phyloP scores from a whole-genome alignment of 2,113 vertebrate genomes.

The Taxidea taxus region DNA sequence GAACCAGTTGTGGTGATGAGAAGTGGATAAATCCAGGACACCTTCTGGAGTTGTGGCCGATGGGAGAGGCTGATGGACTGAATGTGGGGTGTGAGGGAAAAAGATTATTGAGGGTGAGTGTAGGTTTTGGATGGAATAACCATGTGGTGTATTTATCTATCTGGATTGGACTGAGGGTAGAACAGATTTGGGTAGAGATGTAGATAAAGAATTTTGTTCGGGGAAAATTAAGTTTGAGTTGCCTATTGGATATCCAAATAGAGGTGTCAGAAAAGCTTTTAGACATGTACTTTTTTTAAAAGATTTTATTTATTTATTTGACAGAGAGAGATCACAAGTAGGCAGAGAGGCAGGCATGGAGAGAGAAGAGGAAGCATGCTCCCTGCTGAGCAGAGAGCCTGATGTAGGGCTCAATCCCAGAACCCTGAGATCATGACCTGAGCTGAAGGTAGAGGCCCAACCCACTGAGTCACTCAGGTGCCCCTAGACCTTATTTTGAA shows the following conservation, averaged over 20 bases:
- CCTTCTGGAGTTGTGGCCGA: background rate
- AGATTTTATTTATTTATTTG: too few species aligned
- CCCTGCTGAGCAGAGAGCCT: too few species aligned
- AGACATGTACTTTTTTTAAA: background rate
- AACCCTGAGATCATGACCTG: too few species aligned
- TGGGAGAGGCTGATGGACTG: background rate
- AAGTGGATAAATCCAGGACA: background rate
- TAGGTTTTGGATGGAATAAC: background rate
- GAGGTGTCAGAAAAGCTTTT: background rate
- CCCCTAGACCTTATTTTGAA: too few species aligned
- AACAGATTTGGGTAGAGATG: background rate
- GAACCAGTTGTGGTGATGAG: background rate
- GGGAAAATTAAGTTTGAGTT: background rate
- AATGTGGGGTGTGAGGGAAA: background rate
- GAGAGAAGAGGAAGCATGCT: too few species aligned
- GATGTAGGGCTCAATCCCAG: too few species aligned
- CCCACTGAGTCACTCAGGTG: too few species aligned
- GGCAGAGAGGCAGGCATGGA: too few species aligned
- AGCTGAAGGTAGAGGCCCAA: too few species aligned
- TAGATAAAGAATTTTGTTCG: conserved; percentile 20
- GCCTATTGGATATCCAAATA: background rate
- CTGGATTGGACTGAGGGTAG: background rate
- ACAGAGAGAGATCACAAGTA: too few species aligned
- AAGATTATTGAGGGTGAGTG: background rate
- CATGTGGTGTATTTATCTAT: background rate